phyloP scores from a whole-genome alignment of 1,140 invertebrate genomes.

The Antheraea pernyi region DNA sequence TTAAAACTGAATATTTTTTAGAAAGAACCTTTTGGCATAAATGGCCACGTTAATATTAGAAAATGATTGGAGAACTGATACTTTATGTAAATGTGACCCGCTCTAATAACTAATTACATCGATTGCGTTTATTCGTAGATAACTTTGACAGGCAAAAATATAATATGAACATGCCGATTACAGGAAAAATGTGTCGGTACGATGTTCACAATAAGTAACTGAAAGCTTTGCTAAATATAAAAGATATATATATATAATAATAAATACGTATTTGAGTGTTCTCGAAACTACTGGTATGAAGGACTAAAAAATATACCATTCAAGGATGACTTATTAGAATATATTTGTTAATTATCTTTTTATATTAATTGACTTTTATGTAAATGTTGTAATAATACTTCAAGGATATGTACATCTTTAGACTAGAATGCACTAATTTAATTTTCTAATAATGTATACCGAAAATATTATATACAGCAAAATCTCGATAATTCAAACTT shows the following conservation, averaged over 20 bases:
- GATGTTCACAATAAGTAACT: neutral
- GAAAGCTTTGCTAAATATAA: neutral
- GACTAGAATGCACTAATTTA: no score
- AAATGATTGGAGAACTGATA: no score
- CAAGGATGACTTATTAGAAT: slow-evolving; percentile 3
- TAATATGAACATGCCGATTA: slow-evolving; percentile 1
- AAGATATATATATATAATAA: neutral
- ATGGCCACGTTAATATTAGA: no score
- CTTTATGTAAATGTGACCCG: neutral
- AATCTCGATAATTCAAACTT: no score
- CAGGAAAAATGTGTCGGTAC: neutral
- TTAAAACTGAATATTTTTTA: no score
- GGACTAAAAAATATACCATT: neutral
- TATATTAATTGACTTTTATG: neutral
- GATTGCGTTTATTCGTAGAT: neutral
- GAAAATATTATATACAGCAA: no score
- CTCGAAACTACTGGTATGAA: neutral
- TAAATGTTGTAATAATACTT: no score
- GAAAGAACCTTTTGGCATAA: no score
- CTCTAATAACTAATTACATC: neutral
- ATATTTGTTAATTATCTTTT: neutral
- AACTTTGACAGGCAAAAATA: neutral
- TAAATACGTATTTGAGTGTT: neutral
- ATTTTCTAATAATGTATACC: no score
- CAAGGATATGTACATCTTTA: no score